A percentile compares a stretch with the other conserved stretches of the same genome.
Evolutionary conservation across 1,140 invertebrate genomes (phyloP).

Genomic region (Drosophila ambigua): DNA sequence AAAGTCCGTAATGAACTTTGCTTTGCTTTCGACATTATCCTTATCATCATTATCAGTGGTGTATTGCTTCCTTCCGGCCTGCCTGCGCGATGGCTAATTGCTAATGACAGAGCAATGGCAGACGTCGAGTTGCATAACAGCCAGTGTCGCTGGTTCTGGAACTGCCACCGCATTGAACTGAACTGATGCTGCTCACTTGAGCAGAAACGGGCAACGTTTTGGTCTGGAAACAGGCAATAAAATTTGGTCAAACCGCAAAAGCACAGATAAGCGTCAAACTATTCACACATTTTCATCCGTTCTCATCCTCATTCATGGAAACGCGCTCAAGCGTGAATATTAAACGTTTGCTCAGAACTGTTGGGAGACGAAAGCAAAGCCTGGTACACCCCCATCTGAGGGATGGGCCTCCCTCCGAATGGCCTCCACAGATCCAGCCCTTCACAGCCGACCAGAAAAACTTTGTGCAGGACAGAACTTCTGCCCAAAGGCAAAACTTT

Average conservation of each 20-base stretch:
- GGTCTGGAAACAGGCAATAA: slow-evolving; percentile 79
- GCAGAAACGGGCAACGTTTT: slow-evolving; percentile 61
- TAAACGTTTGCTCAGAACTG: slow-evolving; percentile 74
- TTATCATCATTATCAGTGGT: not conserved
- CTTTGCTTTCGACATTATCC: slow-evolving; percentile 16
- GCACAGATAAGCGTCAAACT: slow-evolving; percentile 78
- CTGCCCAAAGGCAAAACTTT: slow-evolving; percentile 29
- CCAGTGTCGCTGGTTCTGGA: slow-evolving; percentile 4
- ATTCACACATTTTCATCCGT: slow-evolving; percentile 73
- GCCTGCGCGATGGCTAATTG: slow-evolving; percentile 46
- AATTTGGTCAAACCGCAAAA: slow-evolving; percentile 76
- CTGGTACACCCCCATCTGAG: slow-evolving; percentile 2
- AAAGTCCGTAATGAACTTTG: slow-evolving; percentile 45
- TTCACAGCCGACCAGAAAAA: slow-evolving; percentile 34
- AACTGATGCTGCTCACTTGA: slow-evolving; percentile 40
- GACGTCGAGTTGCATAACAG: slow-evolving; percentile 43
- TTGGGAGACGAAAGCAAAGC: not conserved
- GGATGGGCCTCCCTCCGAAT: not conserved
- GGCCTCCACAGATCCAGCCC: not conserved
- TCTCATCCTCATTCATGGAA: slow-evolving; percentile 32
- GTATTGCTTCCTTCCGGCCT: slow-evolving; percentile 17
- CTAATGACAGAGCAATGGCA: slow-evolving; percentile 11
- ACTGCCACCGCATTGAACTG: slow-evolving; percentile 16
- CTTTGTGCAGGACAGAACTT: slow-evolving; percentile 31
- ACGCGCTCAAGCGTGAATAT: slow-evolving; percentile 78